Evolutionary conservation across 2,888 invertebrate species (phyloP).

Genomic region (Onchidella celtica): DNA sequence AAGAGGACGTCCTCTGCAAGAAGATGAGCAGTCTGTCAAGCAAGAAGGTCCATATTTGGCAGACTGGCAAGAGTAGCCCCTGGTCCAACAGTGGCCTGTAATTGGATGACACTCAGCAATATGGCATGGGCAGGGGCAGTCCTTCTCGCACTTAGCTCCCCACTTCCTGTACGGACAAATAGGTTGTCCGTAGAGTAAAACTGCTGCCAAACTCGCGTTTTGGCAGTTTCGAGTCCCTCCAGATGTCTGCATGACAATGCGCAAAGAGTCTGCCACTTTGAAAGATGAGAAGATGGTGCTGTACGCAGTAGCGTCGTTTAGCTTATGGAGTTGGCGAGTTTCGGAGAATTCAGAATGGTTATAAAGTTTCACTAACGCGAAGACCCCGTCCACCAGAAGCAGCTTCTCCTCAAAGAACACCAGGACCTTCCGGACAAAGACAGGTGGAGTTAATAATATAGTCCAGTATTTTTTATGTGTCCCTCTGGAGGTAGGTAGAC

Average conservation of each 20-base stretch:
- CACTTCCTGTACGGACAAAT: conserved; percentile 24
- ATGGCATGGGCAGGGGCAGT: conserved; percentile 14
- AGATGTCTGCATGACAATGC: not conserved
- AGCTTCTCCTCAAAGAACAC: too few relatives aligned
- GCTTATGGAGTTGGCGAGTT: too few relatives aligned
- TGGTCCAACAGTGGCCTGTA: not conserved
- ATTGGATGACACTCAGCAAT: conserved; percentile 10
- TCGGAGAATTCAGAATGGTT: too few relatives aligned
- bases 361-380: too few relatives aligned
- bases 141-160: not conserved
- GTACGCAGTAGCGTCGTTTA: too few relatives aligned
- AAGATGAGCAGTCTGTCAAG: not conserved
- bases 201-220: not conserved
- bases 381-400: too few relatives aligned
- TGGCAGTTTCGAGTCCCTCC: not conserved
- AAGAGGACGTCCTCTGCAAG: not conserved
- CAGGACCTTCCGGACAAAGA: too few relatives aligned
- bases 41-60: conserved; percentile 5
- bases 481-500: too few relatives aligned
- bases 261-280: not conserved
- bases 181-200: not conserved
- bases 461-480: too few relatives aligned
- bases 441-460: too few relatives aligned
- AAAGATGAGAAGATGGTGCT: too few relatives aligned
- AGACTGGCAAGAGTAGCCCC: not conserved